Base-by-base conservation (phyloP, 1,140 invertebrate species). In the Pararge aegeria region DNA sequence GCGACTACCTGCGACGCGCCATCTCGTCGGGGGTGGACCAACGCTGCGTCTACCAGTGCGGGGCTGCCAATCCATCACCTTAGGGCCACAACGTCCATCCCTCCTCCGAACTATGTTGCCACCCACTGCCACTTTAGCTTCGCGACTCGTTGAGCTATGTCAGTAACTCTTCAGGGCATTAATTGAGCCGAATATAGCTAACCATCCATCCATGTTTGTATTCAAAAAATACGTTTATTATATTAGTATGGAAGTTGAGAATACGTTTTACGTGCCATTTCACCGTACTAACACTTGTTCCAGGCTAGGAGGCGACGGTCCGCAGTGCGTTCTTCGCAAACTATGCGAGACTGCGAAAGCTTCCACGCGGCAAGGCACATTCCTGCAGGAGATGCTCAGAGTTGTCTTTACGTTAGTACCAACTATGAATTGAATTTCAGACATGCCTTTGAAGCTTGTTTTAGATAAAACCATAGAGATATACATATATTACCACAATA, bases 371-470 rank as follows among this genome's bases (percentile, higher is more conserved):
- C 83, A 85, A 54, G 89, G 90, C 6, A 86, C 83, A 69, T 93
- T 93, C 74, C 68, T 92, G 1, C 90, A 93, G 29, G 92, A 93
- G 80, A 88, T 93, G 30, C 70, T 92, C 1, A 81, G 92, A 68
- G 82, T 89, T 53, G 81, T 93, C 55, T 93, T 93, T 79, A 92
- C 91, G 93, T 93, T 73, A 92, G 92, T 91, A 57, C 51, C 27
- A 61, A 44, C 30, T 42, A 60, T 61, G 30, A 40, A 38, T n/a
- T 63, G 56, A 61, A 61, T 61, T 50, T 55, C 59, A 49, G 42
- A 34, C 40, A 61, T 55, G 57, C 57, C 49, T 60, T 60, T 60
- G 57, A 51, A 13, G 20, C n/a, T 40, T 49, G 34, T 30, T 51
- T 51, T 15, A 12, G 19, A 13, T 19, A 4, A 16, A 34, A 34